phyloP scores from a whole-genome alignment of 2,888 invertebrate species.

The Meganola albula region DNA sequence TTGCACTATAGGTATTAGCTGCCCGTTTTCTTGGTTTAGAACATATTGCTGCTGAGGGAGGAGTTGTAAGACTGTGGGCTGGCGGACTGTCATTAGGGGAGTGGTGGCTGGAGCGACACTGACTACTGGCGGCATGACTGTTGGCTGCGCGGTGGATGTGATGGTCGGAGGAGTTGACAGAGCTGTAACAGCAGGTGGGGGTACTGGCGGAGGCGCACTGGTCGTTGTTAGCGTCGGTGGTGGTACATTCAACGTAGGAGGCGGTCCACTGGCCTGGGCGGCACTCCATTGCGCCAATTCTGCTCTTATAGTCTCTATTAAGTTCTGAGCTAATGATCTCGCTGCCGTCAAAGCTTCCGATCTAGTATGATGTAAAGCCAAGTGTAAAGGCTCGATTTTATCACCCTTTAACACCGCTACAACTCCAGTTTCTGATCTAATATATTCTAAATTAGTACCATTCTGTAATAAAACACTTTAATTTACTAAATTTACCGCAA shows the following conservation, averaged over 20 bases:
- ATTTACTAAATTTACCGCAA: conserved; percentile 6
- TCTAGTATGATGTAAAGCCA: conserved; percentile 85
- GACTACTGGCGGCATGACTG: conserved; percentile 59
- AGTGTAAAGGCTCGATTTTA: conserved; percentile 84
- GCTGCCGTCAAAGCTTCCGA: conserved; percentile 83
- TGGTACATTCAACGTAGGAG: conserved; percentile 60
- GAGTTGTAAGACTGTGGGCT: conserved; percentile 63
- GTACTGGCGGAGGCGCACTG: conserved; percentile 49
- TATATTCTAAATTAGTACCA: conserved; percentile 85
- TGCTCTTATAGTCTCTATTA: conserved; percentile 86
- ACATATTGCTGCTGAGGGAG: conserved; percentile 70
- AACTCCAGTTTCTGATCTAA: conserved; percentile 87
- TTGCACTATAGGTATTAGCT: conserved; percentile 70
- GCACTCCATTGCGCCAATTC: conserved; percentile 73
- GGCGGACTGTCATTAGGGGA: conserved; percentile 68
- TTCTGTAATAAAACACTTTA: conserved; percentile 56
- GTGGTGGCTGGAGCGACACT: conserved; percentile 58
- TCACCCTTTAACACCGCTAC: conserved; percentile 84
- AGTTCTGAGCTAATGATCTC: conserved; percentile 84
- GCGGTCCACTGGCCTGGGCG: conserved; percentile 62
- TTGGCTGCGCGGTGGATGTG: conserved; percentile 47
- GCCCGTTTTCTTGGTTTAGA: conserved; percentile 67
- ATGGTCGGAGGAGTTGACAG: conserved; percentile 51
- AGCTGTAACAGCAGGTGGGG: conserved; percentile 50
- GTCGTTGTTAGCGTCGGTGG: conserved; percentile 59